Evolutionary conservation across 2,113 vertebrate species (phyloP).

Genomic region (Nycticryphes semicollaris): DNA sequence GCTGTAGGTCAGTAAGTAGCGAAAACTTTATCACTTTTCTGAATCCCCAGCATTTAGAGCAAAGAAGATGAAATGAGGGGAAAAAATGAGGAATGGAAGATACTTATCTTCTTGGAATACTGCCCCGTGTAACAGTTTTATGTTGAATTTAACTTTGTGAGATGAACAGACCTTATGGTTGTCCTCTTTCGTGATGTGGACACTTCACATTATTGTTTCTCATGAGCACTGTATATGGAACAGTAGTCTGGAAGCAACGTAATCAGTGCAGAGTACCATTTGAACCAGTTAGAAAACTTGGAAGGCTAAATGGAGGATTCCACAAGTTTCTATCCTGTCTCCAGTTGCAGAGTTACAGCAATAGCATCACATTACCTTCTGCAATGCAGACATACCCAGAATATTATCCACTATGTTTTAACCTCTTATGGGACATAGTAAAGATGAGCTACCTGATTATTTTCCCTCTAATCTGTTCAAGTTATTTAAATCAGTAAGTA

Average conservation of each 20-base stretch:
- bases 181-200: background rate
- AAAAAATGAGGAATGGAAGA: background rate
- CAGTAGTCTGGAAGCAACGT: background rate
- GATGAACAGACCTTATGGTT: background rate
- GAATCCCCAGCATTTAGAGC: background rate
- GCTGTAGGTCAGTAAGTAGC: background rate
- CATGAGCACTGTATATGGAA: background rate
- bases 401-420: background rate
- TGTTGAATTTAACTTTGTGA: background rate
- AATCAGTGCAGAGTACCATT: background rate
- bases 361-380: background rate
- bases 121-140: rapidly evolving
- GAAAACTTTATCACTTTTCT: background rate
- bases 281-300: background rate
- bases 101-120: background rate
- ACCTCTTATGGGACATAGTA: background rate
- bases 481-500: background rate
- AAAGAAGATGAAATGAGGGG: background rate
- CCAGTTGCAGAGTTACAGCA: background rate
- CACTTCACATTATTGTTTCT: background rate
- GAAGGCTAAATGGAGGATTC: background rate
- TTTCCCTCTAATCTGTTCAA: background rate
- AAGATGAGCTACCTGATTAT: background rate
- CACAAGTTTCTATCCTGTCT: rapidly evolving
- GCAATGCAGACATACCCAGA: background rate